A percentile compares a stretch with the other conserved stretches of the same genome.
Evolutionary conservation across 2,113 vertebrate genomes (phyloP).

Genomic region (Corythaeola cristata): DNA sequence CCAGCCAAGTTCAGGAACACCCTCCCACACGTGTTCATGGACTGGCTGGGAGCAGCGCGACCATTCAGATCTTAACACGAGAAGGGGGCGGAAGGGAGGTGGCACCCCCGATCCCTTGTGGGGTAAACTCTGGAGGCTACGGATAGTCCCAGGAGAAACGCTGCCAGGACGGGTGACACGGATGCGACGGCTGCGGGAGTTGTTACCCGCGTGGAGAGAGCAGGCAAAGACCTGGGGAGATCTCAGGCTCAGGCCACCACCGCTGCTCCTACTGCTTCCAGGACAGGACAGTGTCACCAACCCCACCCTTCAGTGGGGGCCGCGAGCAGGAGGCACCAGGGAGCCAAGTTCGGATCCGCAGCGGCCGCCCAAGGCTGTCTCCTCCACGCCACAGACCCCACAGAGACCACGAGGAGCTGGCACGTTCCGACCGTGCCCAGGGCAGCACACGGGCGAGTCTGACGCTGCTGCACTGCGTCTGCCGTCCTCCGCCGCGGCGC

Average conservation of each 20-base stretch:
- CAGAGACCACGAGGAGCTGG: rapidly evolving
- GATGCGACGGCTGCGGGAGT: background rate
- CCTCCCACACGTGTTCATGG: background rate
- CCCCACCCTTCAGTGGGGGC: background rate
- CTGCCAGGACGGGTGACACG: rapidly evolving
- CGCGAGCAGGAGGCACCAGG: background rate
- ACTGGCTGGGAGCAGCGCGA: background rate
- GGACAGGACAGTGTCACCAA: background rate
- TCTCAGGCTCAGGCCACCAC: background rate
- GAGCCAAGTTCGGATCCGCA: rapidly evolving
- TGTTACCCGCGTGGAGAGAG: background rate
- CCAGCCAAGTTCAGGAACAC: background rate
- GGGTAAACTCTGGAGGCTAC: background rate
- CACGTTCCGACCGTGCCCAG: background rate
- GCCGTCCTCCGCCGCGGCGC: too few relatives aligned
- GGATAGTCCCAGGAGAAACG: background rate
- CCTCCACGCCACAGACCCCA: background rate
- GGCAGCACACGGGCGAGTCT: rapidly evolving
- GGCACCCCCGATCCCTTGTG: background rate
- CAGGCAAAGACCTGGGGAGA: background rate
- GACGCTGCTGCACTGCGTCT: rapidly evolving
- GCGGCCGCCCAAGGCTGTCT: background rate
- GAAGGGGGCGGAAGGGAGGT: background rate
- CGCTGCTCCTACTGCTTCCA: rapidly evolving
- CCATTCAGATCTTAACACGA: rapidly evolving